Base-by-base conservation (phyloP, 2,113 vertebrate genomes). In the Poecilia latipinna region DNA sequence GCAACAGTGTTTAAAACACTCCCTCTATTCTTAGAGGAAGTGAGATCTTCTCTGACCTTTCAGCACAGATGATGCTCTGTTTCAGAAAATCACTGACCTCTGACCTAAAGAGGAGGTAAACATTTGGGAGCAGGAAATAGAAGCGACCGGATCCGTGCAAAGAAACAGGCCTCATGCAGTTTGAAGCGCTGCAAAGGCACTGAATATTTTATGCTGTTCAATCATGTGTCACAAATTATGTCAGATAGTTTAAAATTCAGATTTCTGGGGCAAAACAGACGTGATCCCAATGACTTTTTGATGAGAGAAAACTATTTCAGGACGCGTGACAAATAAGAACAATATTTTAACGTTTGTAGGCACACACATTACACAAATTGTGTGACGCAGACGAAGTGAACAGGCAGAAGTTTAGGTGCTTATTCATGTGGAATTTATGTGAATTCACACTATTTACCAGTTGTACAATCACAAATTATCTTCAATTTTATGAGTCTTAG, bases 41-140 rank as follows among this genome's bases (percentile, higher is more conserved):
- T 82, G 74, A 84, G 74, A 75, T 83, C 77, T 68, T 80, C 80
- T 62, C 35, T 42, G 71, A 82, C 70, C 57, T 81, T 69, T 81
- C 70, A 80, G 73, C 51, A 80, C 54, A 82, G 42, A 93, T 83
- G 88, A 77, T 85, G 80, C 35, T 68, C 31, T 84, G 79, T 79
- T 88, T 92, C 76, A 83, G 28, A 35, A 71, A 78, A 68, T 67
- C 69, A 4, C 60, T 84, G 83, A 86, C 83, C 83, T 90, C 42
- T 83, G 76, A 89, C 82, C 78, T 68, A 12, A 24, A 62, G 44
- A 61, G 54, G 48, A 60, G 64, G 29, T 26, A 64, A 24, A n/a
- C 22, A 48, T 57, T 57, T 10, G 24, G 22, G 6, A 24, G 51
- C 51, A 57, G 37, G 32, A 74, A 29, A 44, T 26, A 28, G 54